Evolutionary conservation across 2,797 vertebrate species (phyloP).

Genomic region (Tenualosa ilisha): DNA sequence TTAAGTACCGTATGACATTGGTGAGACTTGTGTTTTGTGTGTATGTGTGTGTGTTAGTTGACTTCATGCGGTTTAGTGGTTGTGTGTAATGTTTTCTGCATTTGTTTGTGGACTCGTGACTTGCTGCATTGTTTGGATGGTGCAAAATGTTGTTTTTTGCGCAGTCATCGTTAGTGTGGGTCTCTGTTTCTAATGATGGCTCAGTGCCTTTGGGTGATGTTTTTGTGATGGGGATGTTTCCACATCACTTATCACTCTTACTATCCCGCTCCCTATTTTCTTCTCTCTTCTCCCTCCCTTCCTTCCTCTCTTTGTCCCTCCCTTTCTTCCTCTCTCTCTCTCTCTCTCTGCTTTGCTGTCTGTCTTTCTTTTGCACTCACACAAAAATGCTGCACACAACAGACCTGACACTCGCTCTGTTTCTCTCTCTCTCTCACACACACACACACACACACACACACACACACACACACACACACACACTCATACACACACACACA

Average conservation of each 20-base stretch:
- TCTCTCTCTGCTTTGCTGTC: constrained; percentile 40
- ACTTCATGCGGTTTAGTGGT: neutral
- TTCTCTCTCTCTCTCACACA: too few relatives aligned
- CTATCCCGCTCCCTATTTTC: neutral
- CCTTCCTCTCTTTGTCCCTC: neutral
- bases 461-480: neutral
- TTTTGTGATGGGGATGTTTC: neutral
- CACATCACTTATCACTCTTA: neutral
- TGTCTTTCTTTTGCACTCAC: neutral
- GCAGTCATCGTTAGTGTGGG: neutral
- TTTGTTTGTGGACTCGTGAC: neutral
- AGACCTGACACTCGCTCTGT: neutral
- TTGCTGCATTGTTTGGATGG: neutral
- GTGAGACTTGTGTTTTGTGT: neutral
- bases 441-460: too few relatives aligned
- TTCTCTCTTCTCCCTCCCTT: neutral
- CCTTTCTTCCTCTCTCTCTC: neutral
- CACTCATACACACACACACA: too few relatives aligned
- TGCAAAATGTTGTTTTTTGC: neutral
- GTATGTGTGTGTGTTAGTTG: neutral
- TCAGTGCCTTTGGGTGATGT: neutral
- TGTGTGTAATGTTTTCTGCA: neutral
- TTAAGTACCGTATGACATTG: neutral
- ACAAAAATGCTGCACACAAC: too few relatives aligned
- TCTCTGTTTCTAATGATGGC: neutral